Evolutionary conservation across 2,113 vertebrate genomes (phyloP).

Genomic region (Nibea coibor): DNA sequence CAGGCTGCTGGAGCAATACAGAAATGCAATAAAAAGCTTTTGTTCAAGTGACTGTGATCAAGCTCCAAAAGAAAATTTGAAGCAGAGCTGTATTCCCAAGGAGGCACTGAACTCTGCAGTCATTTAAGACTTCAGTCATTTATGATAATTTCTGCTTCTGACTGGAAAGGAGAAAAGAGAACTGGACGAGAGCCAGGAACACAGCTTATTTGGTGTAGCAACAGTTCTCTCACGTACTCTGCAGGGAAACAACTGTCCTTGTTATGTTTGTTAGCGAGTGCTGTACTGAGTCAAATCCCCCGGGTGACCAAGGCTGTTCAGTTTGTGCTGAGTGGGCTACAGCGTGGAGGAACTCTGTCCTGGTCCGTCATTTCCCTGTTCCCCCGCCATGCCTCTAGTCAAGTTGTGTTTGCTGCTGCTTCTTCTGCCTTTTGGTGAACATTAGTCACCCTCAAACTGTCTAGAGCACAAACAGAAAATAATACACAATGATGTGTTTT

Average conservation of each 20-base stretch:
- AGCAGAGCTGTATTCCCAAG: background rate
- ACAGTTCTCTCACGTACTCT: conserved; percentile 6
- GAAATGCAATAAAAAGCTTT: background rate
- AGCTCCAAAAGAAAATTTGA: background rate
- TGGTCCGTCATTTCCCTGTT: conserved; percentile 35
- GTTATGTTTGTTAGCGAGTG: conserved; percentile 29
- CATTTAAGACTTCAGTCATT: background rate
- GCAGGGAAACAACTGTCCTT: conserved; percentile 43
- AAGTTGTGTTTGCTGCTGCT: conserved; percentile 19
- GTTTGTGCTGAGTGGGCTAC: conserved; percentile 60
- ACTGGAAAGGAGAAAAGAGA: conserved; percentile 28
- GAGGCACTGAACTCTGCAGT: conserved; percentile 18
- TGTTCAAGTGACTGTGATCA: background rate
- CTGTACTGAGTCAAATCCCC: conserved; percentile 41
- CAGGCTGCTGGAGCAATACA: background rate
- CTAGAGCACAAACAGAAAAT: background rate
- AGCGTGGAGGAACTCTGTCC: conserved; percentile 35
- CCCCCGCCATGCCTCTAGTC: conserved; percentile 44
- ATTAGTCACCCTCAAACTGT: conserved; percentile 29
- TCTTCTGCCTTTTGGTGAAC: conserved; percentile 1
- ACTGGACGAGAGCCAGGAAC: conserved; percentile 37
- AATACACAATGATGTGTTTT: background rate
- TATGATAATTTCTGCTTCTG: conserved; percentile 6
- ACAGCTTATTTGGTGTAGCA: conserved; percentile 10
- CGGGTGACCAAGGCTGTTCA: background rate